Conservation (phyloP, 2,113 vertebrate species). For the Phaetusa simplex region DNA sequence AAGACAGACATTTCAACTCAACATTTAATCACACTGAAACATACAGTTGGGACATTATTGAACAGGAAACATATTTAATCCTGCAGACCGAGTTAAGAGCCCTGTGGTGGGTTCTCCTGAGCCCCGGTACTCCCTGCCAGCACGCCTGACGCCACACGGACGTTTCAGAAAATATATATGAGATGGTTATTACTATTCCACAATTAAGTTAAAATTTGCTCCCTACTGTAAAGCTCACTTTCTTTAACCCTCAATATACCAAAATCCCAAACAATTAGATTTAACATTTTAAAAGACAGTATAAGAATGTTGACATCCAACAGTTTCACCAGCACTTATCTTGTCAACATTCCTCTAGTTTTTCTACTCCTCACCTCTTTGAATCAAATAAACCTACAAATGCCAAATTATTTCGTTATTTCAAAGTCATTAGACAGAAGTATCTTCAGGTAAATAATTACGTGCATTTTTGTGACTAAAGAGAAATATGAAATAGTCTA, state of each 20-base stretch:
- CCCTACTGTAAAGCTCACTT: neutral
- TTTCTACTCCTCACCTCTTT: neutral
- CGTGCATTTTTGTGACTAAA: neutral
- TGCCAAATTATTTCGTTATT: neutral
- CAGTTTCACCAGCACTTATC: neutral
- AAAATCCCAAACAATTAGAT: neutral
- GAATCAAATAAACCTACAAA: neutral
- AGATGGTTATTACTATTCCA: neutral
- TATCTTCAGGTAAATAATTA: neutral
- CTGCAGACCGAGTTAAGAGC: neutral
- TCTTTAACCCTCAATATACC: neutral
- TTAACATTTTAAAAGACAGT: neutral
- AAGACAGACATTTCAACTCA: neutral
- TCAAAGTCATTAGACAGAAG: neutral
- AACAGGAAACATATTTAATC: neutral
- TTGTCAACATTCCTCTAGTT: neutral
- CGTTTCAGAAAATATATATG: rapidly evolving
- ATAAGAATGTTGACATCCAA: neutral
- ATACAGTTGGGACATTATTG: neutral
- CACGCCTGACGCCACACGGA: neutral
- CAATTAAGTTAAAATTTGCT: neutral
- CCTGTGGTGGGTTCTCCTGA: neutral
- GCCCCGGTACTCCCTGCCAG: neutral
- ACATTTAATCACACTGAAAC: neutral
- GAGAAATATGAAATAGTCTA: neutral